Conservation (phyloP, 2,888 invertebrate genomes). For the Pharmacophagus antenor region DNA sequence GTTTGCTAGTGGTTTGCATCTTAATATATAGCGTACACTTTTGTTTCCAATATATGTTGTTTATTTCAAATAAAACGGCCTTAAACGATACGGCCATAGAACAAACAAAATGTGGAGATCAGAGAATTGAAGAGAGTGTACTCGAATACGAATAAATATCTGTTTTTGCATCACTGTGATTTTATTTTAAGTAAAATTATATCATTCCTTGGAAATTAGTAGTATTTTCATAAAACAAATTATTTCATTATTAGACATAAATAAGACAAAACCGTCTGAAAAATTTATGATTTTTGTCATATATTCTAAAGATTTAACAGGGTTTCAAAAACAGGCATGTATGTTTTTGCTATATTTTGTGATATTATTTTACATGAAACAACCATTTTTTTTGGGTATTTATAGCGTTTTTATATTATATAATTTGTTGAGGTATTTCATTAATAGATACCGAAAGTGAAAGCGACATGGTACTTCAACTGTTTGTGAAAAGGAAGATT, state of each 20-base stretch:
- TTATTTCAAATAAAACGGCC: constrained; percentile 6
- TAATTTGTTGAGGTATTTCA: too few relatives aligned
- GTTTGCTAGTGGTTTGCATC: constrained; percentile 34
- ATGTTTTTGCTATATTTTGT: too few relatives aligned
- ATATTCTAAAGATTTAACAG: too few relatives aligned
- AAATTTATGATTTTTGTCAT: too few relatives aligned
- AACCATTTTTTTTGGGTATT: too few relatives aligned
- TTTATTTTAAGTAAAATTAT: background rate
- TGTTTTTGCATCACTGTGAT: background rate
- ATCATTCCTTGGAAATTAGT: background rate
- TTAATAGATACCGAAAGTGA: too few relatives aligned
- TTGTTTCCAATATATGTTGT: constrained; percentile 43
- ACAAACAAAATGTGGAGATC: constrained; percentile 10
- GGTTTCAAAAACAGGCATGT: too few relatives aligned
- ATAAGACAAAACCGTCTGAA: too few relatives aligned
- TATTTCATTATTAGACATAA: background rate
- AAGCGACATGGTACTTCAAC: too few relatives aligned
- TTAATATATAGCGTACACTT: constrained; percentile 39
- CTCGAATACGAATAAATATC: constrained; percentile 23
- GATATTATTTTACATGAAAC: too few relatives aligned
- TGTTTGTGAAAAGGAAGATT: too few relatives aligned
- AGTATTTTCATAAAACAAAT: background rate
- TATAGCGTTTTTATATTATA: too few relatives aligned
- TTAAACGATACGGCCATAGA: constrained; percentile 30
- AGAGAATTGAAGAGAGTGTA: constrained; percentile 6